Evolutionary conservation across 2,888 invertebrate species (phyloP).

Genomic region (Amorpha juglandis): DNA sequence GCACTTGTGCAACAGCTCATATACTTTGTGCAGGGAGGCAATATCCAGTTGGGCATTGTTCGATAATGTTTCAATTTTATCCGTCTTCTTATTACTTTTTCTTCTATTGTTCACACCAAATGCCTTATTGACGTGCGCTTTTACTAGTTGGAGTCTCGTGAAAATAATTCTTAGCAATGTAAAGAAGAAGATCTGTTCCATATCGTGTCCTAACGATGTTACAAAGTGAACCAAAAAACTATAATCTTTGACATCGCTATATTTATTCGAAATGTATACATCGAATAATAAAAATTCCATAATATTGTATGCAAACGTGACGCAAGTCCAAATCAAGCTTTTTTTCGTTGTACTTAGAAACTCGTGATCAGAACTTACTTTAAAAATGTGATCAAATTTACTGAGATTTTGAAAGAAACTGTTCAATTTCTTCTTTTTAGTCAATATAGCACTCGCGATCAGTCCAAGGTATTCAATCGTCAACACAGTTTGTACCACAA

Average conservation of each 20-base stretch:
- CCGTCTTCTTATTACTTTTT: slow-evolving; percentile 36
- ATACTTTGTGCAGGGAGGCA: slow-evolving; percentile 57
- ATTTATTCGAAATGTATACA: neutral
- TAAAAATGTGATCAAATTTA: slow-evolving; percentile 56
- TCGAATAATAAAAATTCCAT: slow-evolving; percentile 43
- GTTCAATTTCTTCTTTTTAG: slow-evolving; percentile 46
- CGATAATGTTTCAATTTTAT: slow-evolving; percentile 53
- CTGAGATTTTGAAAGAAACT: slow-evolving; percentile 52
- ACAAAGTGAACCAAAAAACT: slow-evolving; percentile 36
- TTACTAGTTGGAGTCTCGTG: slow-evolving; percentile 56
- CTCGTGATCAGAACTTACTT: slow-evolving; percentile 50
- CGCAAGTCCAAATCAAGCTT: slow-evolving; percentile 40
- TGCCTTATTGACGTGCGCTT: slow-evolving; percentile 55
- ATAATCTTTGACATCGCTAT: neutral
- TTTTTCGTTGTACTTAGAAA: slow-evolving; percentile 41
- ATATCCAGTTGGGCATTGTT: slow-evolving; percentile 56
- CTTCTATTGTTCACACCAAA: slow-evolving; percentile 39
- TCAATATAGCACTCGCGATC: slow-evolving; percentile 44
- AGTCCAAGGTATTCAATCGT: slow-evolving; percentile 52
- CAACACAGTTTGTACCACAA: slow-evolving; percentile 48
- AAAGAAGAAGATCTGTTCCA: slow-evolving; percentile 58
- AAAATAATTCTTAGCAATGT: slow-evolving; percentile 52
- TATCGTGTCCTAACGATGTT: slow-evolving; percentile 54
- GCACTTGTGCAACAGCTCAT: slow-evolving; percentile 64
- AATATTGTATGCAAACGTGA: slow-evolving; percentile 41